Percentiles rank a stretch among this genome's conserved stretches.
Conservation (phyloP, 2,797 vertebrate species). For the Myiothlypis coronata region DNA sequence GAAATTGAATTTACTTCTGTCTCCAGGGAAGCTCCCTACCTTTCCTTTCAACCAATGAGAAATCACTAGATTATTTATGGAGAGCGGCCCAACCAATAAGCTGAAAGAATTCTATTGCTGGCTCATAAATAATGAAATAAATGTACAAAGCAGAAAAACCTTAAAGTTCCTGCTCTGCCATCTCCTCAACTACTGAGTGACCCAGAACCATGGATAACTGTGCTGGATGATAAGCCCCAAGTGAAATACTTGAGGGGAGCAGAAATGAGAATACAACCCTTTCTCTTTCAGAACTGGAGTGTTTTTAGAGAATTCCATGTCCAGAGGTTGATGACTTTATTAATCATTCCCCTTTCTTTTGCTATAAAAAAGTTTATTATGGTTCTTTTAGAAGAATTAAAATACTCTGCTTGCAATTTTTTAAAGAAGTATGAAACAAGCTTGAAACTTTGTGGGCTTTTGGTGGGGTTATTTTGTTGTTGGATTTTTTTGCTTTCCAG, state of each 20-base stretch:
- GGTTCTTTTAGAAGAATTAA: background rate
- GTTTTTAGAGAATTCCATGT: background rate
- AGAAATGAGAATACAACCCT: background rate
- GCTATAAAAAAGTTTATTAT: background rate
- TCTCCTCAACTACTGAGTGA: background rate
- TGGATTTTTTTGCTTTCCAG: background rate
- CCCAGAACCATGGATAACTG: background rate
- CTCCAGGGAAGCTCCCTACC: background rate
- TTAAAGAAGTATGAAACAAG: background rate
- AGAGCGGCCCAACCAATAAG: background rate
- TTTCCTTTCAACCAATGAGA: background rate
- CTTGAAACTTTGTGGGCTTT: background rate
- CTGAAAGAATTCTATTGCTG: background rate
- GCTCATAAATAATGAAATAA: background rate
- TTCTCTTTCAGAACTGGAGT: background rate
- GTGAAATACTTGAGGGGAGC: background rate
- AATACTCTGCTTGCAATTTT: background rate
- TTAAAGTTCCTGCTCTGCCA: background rate
- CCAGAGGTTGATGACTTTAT: background rate
- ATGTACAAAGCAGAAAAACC: background rate
- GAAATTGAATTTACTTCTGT: background rate
- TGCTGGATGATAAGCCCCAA: background rate
- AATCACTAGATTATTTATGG: background rate
- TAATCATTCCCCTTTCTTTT: accelerated
- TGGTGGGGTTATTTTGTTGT: accelerated